Evolutionary conservation across 2,113 vertebrate genomes (phyloP).

Genomic region (Thunnus maccoyii): DNA sequence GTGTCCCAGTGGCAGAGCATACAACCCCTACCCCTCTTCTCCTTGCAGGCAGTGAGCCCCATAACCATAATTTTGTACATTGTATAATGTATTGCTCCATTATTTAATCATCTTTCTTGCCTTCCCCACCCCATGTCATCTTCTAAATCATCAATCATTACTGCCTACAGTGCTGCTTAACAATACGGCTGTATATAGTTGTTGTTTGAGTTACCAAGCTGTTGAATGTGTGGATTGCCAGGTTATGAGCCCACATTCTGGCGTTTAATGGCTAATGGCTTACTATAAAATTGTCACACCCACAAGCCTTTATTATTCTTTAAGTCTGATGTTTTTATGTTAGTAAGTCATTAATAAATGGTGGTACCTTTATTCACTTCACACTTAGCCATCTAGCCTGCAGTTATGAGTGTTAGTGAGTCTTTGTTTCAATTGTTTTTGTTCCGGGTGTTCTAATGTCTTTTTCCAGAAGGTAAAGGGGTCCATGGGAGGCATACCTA

Average conservation of each 20-base stretch:
- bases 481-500: neutral
- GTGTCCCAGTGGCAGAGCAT: neutral
- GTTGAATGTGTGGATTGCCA: neutral
- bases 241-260: neutral
- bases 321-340: neutral
- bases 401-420: neutral
- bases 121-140: neutral
- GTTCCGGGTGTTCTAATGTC: neutral
- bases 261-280: neutral
- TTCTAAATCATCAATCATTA: slow-evolving; percentile 3
- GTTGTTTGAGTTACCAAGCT: neutral
- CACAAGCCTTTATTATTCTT: neutral
- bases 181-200: neutral
- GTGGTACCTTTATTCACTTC: neutral
- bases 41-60: slow-evolving; percentile 13
- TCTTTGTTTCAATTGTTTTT: neutral
- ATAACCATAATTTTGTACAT: slow-evolving; percentile 14
- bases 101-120: slow-evolving; percentile 19
- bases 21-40: neutral
- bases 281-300: neutral
- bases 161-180: slow-evolving; percentile 4
- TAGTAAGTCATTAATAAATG: neutral
- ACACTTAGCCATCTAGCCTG: neutral
- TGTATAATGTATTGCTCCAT: slow-evolving; percentile 13
- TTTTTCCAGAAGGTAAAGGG: neutral